Evolutionary conservation across 2,113 vertebrate genomes (phyloP).

Genomic region (Pagrus major): DNA sequence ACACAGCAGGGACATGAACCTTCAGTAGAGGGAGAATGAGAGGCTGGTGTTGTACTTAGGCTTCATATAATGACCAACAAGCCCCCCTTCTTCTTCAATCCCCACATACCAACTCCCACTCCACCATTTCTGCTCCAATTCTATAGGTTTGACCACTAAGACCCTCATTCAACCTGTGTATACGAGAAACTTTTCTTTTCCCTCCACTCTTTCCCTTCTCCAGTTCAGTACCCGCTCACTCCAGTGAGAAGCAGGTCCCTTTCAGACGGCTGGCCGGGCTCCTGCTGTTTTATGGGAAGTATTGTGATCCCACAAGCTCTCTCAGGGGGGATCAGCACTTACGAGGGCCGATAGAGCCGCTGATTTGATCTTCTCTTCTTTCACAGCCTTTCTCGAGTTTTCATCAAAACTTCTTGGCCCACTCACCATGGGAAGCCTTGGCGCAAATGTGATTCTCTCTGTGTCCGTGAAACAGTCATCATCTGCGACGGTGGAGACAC

Average conservation of each 20-base stretch:
- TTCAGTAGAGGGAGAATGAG: slow-evolving; percentile 69
- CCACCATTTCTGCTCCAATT: slow-evolving; percentile 57
- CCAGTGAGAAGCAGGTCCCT: slow-evolving; percentile 69
- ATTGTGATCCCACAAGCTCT: slow-evolving; percentile 78
- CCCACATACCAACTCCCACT: slow-evolving; percentile 74
- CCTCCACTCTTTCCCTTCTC: slow-evolving; percentile 55
- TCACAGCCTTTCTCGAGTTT: slow-evolving; percentile 75
- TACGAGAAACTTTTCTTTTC: slow-evolving; percentile 60
- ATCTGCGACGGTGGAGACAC: slow-evolving; percentile 61
- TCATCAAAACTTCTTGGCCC: slow-evolving; percentile 71
- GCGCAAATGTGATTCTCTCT: slow-evolving; percentile 57
- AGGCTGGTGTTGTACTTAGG: slow-evolving; percentile 71
- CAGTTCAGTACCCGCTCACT: slow-evolving; percentile 55
- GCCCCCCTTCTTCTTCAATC: slow-evolving; percentile 46
- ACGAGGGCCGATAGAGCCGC: slow-evolving; percentile 69
- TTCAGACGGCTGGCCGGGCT: slow-evolving; percentile 71
- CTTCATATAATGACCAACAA: slow-evolving; percentile 76
- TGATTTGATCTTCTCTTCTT: slow-evolving; percentile 80
- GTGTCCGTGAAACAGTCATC: slow-evolving; percentile 68
- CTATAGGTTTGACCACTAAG: slow-evolving; percentile 76
- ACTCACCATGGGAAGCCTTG: slow-evolving; percentile 57
- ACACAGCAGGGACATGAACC: slow-evolving; percentile 75
- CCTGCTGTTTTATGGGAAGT: slow-evolving; percentile 82
- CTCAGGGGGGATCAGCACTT: slow-evolving; percentile 72
- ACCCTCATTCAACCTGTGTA: slow-evolving; percentile 75